These are phyloP conservation scores for Deilephila elpenor DNA, from an alignment of 2,888 invertebrate genomes.

Conservation along the genomic window DNA sequence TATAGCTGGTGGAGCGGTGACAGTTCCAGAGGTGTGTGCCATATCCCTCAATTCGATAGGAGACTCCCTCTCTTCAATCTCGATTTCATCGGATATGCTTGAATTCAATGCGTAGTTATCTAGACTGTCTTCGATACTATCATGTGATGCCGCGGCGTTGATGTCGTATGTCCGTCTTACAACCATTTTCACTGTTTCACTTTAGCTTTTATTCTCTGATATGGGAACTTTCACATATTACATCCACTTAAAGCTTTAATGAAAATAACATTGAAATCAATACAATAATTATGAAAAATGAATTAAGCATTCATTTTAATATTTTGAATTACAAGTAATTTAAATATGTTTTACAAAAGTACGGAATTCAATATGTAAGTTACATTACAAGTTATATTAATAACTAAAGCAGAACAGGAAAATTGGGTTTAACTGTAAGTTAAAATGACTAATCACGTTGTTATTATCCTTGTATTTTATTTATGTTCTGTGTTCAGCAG, in stretches of 20 bases:
- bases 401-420: background rate
- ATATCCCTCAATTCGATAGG: conserved; percentile 75
- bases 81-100: conserved; percentile 60
- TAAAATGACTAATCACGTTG: background rate
- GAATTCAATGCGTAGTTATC: conserved; percentile 74
- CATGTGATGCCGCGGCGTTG: background rate
- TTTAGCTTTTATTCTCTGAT: background rate
- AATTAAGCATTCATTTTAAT: background rate
- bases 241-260: too few relatives aligned
- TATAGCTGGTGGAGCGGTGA: conserved; percentile 68
- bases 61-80: conserved; percentile 55
- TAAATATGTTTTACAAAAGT: background rate
- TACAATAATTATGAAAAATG: too few relatives aligned
- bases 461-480: background rate
- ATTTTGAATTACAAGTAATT: background rate
- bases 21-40: conserved; percentile 74
- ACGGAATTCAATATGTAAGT: background rate
- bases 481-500: background rate
- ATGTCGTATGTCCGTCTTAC: background rate
- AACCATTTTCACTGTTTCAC: background rate
- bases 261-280: too few relatives aligned
- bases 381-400: background rate
- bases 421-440: background rate
- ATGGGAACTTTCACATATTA: too few relatives aligned
- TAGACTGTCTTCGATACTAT: conserved; percentile 45